A percentile compares a stretch with the other conserved stretches of the same genome.
Conservation (phyloP, 2,888 invertebrate species). For the Geophilus truncorum region DNA sequence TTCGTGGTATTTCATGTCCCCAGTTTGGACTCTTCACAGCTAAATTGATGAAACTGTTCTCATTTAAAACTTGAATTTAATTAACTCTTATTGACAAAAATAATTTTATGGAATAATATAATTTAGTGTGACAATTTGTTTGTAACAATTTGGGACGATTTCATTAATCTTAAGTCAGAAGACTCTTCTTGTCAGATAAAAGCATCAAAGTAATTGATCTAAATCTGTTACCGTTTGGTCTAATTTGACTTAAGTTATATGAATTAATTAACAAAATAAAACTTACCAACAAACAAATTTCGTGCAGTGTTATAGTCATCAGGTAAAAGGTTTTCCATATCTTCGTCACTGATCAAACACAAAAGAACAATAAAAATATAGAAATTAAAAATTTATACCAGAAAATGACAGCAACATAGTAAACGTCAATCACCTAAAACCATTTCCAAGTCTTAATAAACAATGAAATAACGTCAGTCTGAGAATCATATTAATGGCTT, state of each 20-base stretch:
- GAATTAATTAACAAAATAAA: background rate
- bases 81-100: no score
- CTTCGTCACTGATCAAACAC: background rate
- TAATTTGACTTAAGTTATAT: background rate
- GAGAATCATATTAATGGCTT: background rate
- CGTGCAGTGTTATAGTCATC: background rate
- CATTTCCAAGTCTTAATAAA: background rate
- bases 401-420: no score
- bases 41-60: no score
- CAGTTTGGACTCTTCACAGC: no score
- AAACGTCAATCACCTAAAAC: background rate
- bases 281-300: background rate
- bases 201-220: background rate
- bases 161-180: no score
- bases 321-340: background rate
- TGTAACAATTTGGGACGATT: no score
- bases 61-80: no score
- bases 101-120: no score
- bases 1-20: no score
- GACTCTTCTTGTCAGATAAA: no score
- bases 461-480: background rate
- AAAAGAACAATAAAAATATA: background rate
- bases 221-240: background rate
- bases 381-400: background rate
- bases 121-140: no score